Evolutionary conservation across 2,888 invertebrate species (phyloP), one percentile per base, ranked within the genome.

Genomic region (Dioctria linearis): DNA sequence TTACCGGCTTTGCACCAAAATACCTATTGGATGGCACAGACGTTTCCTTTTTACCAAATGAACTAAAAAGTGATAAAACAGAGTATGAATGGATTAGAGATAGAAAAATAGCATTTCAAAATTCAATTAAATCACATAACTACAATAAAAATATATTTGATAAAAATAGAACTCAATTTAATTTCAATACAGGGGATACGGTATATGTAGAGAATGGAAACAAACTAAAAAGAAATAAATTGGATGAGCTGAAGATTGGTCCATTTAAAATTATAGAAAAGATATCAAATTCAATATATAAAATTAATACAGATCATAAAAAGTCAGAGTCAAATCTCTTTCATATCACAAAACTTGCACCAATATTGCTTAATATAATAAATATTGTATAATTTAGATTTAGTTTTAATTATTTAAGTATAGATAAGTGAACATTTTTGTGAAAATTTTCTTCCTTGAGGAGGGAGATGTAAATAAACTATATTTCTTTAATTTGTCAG

Each of bases 241-340:
- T 65, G 39, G 66, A 65, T 25, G 67, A 67, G 40, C 40, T 67
- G 43, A 75, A 37, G 51, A 73, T 80, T 61, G 65, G 80, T 11
- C 75, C 73, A 49, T 79, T 65, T 40, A 40, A 69, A 80, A 82
- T 80, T 39, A 25, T 61, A 42, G 75, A 59, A 42, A 79, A 82
- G 61, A 46, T 80, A 2, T 80, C 78, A 78, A 78, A 82, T 65
- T 51, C 78, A 46, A 80, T 80, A 11, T 80, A 78, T 37, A 61
- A 73, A 39, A 51, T 80, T 71, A 71, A 79, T n/a, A 80, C 79
- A 3, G 80, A 42, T 5, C 67, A 69, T 13, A 82, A 59, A 11
- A 69, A 75, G 46, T 11, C 65, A 11, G 76, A 80, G 13, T 63
- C 71, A 2, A 78, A 40, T 63, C 43, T 82, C 4, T 63, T 63